Evolutionary conservation across 1,140 invertebrate species (phyloP), one percentile per base, ranked within the genome.

Genomic region (Temnothorax nylanderi): DNA sequence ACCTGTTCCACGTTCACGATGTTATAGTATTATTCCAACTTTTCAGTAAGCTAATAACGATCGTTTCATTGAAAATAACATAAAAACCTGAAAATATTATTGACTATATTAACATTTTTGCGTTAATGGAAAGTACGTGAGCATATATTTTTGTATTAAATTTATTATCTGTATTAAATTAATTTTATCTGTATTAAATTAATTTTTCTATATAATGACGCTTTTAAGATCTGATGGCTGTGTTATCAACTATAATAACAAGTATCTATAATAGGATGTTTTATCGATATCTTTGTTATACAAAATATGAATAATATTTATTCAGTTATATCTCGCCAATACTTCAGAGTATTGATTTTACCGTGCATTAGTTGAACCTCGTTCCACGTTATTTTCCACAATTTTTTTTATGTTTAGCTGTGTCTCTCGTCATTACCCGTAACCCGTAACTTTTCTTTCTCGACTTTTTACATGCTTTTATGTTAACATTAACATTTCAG

Each of bases 301-400:
- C 21, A 2, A 10, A 21, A 37, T 26, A 16, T 37, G 1, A 51
- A 26, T 26, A 34, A 5, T 69, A 67, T 41, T 26, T 81, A 71
- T 54, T 21, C 21, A 34, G 18, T 69, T 44, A 82, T 82, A 47
- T 72, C 51, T 72, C 18, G 3, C 6, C 51, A 16, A 82, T 58
- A 72, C 5, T 26, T 72, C 18, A 44, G 16, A n/a, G 3, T 84
- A 84, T 74, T 37, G 54, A 82, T 82, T 84, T 75, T 60, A 32
- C 13, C 13, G 3, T n/a, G 11, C 26, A 47, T 74, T 34, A 56
- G 18, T 32, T 34, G 41, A 58, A 74, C 26, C 11, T 37, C 37
- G 32, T 74, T 21, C 6, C 26, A 13, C 69, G 26, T 60, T 81
- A 81, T 21, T 47, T 56, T 21, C 47, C 10, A 2, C 26, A 49